Evolutionary conservation across 1,140 invertebrate species (phyloP), one percentile per base, ranked within the genome.

Genomic region (Drosophila lini): DNA sequence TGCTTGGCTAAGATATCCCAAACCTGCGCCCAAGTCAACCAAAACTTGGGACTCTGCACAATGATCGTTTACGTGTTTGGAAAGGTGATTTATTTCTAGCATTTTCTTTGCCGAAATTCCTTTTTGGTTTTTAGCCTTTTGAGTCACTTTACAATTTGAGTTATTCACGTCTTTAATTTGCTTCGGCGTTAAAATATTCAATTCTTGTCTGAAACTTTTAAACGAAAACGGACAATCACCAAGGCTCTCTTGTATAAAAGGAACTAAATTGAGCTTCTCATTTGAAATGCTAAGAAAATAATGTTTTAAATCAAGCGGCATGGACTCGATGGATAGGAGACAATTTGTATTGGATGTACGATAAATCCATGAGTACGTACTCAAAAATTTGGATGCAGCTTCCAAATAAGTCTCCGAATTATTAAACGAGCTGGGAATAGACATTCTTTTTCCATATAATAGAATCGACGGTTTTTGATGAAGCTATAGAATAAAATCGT

Each of bases 1-100:
- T 15, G 96, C 78, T 88, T 96, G 94, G 70, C 96, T 95, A 22
- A 98, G 91, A 85, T 98, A 97, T n/a, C 97, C 97, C 93, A 97
- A 92, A 36, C 97, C 97, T 42, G 95, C 94, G n/a, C 97, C 97
- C 78, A 97, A 94, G 93, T 97, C 97, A 7, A 97, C 93, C 45
- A 97, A 93, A n/a, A 94, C 92, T 16, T 57, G 41, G 10, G 92
- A 88, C 22, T 93, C 69, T 9, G 16, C 8, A 75, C 95, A 96
- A 41, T 95, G 81, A 13, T 92, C 60, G 57, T 94, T 85, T 36
- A 96, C 94, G 63, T 95, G 92, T 34, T 94, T 83, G 6, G 95
- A 93, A 22, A 96, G 92, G 70, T 93, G 89, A 11, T 93, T 60
- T 61, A 96, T 95, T 93, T 97, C 96, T 57, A 96, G 95, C 74